A percentile compares a stretch with the other conserved stretches of the same genome.
Evolutionary conservation across 2,113 vertebrate genomes (phyloP).

Genomic region (Kryptolebias marmoratus): DNA sequence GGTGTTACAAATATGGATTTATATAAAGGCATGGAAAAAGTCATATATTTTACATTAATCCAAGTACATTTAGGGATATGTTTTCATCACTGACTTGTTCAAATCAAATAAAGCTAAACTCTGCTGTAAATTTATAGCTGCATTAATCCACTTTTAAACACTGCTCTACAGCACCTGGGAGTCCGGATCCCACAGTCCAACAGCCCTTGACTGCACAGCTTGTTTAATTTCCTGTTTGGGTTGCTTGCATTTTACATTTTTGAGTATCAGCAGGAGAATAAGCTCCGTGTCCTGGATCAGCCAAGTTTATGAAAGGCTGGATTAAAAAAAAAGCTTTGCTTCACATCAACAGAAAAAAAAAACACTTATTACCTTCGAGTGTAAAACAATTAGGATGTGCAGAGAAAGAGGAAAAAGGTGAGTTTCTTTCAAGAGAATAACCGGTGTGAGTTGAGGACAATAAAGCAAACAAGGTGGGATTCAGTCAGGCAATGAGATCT

Average conservation of each 20-base stretch:
- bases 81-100: background rate
- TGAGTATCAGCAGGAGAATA: background rate
- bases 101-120: background rate
- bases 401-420: background rate
- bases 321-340: background rate
- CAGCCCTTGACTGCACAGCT: conserved; percentile 12
- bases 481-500: background rate
- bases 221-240: conserved; percentile 46
- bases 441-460: conserved; percentile 16
- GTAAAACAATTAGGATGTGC: background rate
- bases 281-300: conserved; percentile 43
- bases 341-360: background rate
- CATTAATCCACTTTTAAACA: background rate
- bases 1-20: no score
- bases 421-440: conserved; percentile 20
- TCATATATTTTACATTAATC: background rate
- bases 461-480: conserved; percentile 4
- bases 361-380: conserved; percentile 28
- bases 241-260: conserved; percentile 43
- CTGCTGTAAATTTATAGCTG: background rate
- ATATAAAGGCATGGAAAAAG: no score
- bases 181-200: conserved; percentile 1
- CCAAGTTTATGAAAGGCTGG: conserved; percentile 8
- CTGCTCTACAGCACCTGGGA: background rate
- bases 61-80: background rate